These are phyloP conservation scores for Lacanobia wlatinum DNA, from an alignment of 2,888 invertebrate genomes.

Conservation along the genomic window DNA sequence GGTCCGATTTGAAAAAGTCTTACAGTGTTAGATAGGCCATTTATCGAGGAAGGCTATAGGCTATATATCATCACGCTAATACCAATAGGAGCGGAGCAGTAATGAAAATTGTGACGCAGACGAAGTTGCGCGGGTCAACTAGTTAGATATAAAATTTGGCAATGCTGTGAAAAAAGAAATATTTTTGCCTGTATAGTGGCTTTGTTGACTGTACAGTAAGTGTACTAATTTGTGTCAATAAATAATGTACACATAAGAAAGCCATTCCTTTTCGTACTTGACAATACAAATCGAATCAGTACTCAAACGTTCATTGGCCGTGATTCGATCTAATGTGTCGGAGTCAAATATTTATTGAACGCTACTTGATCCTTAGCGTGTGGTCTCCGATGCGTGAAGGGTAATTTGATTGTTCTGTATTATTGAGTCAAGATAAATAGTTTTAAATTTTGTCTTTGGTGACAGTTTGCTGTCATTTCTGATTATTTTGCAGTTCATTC, in stretches of 20 bases:
- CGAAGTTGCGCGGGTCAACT: no score
- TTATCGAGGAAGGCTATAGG: no score
- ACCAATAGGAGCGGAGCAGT: no score
- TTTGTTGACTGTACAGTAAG: no score
- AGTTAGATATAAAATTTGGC: no score
- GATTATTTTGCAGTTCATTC: neutral
- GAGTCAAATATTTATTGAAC: conserved; percentile 41
- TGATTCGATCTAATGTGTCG: conserved; percentile 35
- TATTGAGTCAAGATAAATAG: neutral
- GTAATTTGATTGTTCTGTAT: conserved; percentile 21
- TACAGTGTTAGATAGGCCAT: no score
- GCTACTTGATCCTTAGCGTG: conserved; percentile 40
- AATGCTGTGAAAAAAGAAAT: no score
- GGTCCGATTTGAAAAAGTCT: no score
- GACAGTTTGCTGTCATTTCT: neutral
- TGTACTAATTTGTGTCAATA: neutral
- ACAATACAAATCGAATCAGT: conserved; percentile 41
- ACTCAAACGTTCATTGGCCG: conserved; percentile 37
- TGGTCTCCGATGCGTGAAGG: conserved; percentile 13
- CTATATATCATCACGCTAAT: no score
- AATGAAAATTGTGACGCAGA: no score
- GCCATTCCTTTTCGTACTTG: neutral
- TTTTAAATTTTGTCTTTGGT: neutral
- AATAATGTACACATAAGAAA: neutral
- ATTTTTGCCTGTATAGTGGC: no score